Percentiles rank a stretch among this genome's conserved stretches.
phyloP scores from a whole-genome alignment of 2,797 vertebrate species.

The Chiloscyllium punctatum region DNA sequence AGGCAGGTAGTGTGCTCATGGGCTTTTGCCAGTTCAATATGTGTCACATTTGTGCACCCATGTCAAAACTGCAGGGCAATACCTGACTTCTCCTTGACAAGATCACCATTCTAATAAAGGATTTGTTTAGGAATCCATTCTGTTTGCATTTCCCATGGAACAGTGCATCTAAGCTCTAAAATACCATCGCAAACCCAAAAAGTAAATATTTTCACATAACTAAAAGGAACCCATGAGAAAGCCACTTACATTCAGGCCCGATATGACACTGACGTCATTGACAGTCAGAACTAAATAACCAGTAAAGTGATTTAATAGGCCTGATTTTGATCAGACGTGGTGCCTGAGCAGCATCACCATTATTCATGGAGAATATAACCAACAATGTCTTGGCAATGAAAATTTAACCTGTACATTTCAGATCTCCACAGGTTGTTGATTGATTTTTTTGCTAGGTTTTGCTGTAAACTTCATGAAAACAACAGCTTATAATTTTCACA shows the following conservation, averaged over 20 bases:
- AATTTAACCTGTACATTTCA: not conserved
- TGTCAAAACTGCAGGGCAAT: not conserved
- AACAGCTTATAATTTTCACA: not conserved
- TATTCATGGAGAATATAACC: not conserved
- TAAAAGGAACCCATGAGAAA: not conserved
- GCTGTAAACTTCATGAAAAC: not conserved
- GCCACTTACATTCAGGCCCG: not conserved
- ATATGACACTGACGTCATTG: not conserved
- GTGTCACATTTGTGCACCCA: not conserved
- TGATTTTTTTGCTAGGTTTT: not conserved
- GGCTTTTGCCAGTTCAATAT: not conserved
- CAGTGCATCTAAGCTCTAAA: not conserved
- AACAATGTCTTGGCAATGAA: not conserved
- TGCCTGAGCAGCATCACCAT: not conserved
- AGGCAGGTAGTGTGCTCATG: not conserved
- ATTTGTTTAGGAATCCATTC: not conserved
- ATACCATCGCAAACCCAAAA: not conserved
- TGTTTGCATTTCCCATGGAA: not conserved
- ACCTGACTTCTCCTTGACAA: not conserved
- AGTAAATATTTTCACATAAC: not conserved
- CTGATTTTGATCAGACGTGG: not conserved
- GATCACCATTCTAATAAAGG: not conserved
- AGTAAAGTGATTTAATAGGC: not conserved
- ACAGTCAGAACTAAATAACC: not conserved
- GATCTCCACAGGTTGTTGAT: not conserved